These are phyloP conservation scores for Allobates femoralis DNA, from an alignment of 2,797 vertebrate species.

Conservation along the genomic window DNA sequence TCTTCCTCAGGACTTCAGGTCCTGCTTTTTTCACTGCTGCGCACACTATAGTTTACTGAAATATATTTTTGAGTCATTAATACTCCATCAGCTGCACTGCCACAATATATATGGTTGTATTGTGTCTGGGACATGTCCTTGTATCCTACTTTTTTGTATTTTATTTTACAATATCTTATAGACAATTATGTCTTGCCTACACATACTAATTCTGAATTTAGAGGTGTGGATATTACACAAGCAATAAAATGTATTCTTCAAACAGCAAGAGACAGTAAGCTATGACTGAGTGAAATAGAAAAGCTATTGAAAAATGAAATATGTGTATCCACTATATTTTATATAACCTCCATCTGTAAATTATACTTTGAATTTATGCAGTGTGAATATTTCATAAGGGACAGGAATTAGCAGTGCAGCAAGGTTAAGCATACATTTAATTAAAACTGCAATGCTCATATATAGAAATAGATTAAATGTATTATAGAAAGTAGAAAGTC, in stretches of 20 bases:
- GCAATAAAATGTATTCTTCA: neutral
- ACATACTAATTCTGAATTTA: neutral
- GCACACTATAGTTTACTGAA: too few species aligned
- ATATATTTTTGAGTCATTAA: too few species aligned
- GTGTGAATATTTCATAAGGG: neutral
- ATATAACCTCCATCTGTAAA: neutral
- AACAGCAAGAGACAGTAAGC: neutral
- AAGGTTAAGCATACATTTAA: slow-evolving; percentile 45
- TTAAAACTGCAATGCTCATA: slow-evolving; percentile 20
- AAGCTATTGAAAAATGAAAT: neutral
- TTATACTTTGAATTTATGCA: slow-evolving; percentile 4
- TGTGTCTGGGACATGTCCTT: neutral
- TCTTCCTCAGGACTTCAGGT: too few species aligned
- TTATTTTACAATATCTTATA: neutral
- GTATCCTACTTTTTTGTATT: neutral
- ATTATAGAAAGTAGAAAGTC: slow-evolving; percentile 21
- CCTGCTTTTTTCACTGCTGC: too few species aligned
- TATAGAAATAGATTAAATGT: slow-evolving; percentile 42
- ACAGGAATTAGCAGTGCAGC: slow-evolving; percentile 3
- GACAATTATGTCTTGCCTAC: too few species aligned
- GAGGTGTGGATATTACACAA: neutral
- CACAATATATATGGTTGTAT: neutral
- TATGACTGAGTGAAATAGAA: neutral
- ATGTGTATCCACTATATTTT: neutral
- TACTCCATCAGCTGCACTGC: too few species aligned